Evolutionary conservation across 2,797 vertebrate species (phyloP).

Genomic region (Pagetopsis macropterus): DNA sequence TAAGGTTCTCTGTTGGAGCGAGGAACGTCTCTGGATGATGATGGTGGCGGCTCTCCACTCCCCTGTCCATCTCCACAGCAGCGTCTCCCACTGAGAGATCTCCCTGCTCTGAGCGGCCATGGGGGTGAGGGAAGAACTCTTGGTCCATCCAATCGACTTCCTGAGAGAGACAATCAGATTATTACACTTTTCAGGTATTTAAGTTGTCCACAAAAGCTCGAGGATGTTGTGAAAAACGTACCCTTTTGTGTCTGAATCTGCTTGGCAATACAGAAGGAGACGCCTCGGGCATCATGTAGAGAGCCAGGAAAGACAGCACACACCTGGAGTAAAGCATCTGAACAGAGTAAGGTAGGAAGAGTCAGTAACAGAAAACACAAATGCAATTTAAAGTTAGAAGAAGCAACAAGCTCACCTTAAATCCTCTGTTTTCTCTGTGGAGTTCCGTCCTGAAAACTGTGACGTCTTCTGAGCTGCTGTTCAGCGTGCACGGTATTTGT

Average conservation of each 20-base stretch:
- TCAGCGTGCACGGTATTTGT: slow-evolving; percentile 76
- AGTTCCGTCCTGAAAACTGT: slow-evolving; percentile 18
- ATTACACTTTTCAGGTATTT: neutral
- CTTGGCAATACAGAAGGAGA: slow-evolving; percentile 70
- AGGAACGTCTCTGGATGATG: slow-evolving; percentile 50
- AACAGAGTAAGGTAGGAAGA: neutral
- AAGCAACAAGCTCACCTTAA: slow-evolving; percentile 27
- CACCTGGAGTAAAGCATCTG: slow-evolving; percentile 80
- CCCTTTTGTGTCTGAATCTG: slow-evolving; percentile 67
- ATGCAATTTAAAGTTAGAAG: neutral
- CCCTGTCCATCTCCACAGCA: slow-evolving; percentile 55
- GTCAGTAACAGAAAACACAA: neutral
- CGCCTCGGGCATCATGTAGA: slow-evolving; percentile 74
- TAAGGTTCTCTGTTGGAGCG: slow-evolving; percentile 51
- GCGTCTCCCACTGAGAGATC: slow-evolving; percentile 76
- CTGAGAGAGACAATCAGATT: slow-evolving; percentile 45
- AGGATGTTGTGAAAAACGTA: slow-evolving; percentile 41
- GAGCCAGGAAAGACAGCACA: slow-evolving; percentile 71
- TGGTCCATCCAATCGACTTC: slow-evolving; percentile 69
- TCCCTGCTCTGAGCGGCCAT: slow-evolving; percentile 61
- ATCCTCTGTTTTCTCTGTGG: slow-evolving; percentile 10
- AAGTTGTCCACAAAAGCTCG: neutral
- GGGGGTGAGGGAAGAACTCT: slow-evolving; percentile 61
- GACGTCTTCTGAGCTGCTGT: slow-evolving; percentile 46
- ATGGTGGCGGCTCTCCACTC: slow-evolving; percentile 8